A percentile compares a stretch with the other conserved stretches of the same genome.
These are phyloP conservation scores for Hafferia zeledoni DNA, from an alignment of 2,797 vertebrate genomes.

Conservation along the genomic window DNA sequence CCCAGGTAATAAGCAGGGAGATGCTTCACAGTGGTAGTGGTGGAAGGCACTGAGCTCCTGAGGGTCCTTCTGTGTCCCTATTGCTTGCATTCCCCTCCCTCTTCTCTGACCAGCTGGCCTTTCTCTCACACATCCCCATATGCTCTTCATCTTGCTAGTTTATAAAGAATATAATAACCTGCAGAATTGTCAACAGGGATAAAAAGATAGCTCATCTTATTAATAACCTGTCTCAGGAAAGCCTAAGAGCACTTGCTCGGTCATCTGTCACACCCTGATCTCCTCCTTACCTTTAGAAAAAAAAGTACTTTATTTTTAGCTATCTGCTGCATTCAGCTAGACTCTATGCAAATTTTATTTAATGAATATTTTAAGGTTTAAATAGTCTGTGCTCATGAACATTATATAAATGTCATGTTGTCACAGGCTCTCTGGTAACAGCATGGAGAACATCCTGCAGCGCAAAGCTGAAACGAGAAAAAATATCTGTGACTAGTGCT, in stretches of 20 bases:
- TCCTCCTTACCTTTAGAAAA: background rate
- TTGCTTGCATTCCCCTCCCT: background rate
- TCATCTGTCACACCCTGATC: slow-evolving; percentile 4
- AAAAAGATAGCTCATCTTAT: background rate
- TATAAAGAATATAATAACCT: background rate
- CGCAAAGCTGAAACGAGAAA: background rate
- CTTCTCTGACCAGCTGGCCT: background rate
- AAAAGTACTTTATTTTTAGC: slow-evolving; percentile 20
- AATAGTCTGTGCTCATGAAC: slow-evolving; percentile 14
- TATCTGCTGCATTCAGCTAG: slow-evolving; percentile 11
- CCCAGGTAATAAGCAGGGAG: background rate
- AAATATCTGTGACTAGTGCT: background rate
- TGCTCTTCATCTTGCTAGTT: background rate
- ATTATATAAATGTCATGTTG: background rate
- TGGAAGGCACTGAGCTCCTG: background rate
- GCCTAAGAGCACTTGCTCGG: background rate
- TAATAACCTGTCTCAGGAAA: slow-evolving; percentile 14
- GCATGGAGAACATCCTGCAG: background rate
- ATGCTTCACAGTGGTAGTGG: background rate
- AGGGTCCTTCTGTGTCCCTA: background rate
- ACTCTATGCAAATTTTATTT: slow-evolving; percentile 48
- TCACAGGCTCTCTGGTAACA: background rate
- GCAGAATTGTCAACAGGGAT: background rate
- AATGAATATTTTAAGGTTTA: slow-evolving; percentile 43
- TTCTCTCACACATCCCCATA: background rate